These are phyloP conservation scores for Origma solitaria DNA, from an alignment of 2,113 vertebrate genomes.

Conservation along the genomic window DNA sequence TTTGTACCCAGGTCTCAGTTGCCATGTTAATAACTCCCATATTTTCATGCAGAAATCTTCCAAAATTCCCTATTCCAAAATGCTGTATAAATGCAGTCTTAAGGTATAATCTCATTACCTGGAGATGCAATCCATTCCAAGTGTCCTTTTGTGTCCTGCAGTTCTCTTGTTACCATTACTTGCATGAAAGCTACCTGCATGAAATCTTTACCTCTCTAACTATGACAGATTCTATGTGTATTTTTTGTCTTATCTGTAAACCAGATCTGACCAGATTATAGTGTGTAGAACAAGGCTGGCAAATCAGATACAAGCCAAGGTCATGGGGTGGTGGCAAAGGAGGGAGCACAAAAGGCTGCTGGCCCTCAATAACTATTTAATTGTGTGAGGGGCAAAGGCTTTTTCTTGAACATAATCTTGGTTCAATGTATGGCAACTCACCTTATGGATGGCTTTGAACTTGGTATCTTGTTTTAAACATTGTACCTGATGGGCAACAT, in stretches of 20 bases:
- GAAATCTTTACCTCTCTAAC: background rate
- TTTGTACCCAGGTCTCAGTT: background rate
- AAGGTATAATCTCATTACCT: background rate
- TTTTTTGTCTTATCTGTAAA: background rate
- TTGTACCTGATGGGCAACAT: background rate
- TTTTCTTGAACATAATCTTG: background rate
- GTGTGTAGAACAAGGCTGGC: background rate
- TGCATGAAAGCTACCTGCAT: constrained; percentile 19
- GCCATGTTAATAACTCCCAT: background rate
- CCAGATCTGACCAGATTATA: background rate
- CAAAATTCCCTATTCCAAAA: background rate
- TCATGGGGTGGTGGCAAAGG: background rate
- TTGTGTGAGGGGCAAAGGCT: background rate
- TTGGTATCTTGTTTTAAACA: background rate
- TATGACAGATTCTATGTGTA: background rate
- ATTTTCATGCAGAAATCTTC: background rate
- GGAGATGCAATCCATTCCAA: background rate
- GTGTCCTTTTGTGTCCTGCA: background rate
- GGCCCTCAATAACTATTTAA: background rate
- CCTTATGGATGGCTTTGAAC: background rate
- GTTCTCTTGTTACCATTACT: background rate
- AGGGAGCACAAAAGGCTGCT: background rate
- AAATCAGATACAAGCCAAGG: background rate
- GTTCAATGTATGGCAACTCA: background rate
- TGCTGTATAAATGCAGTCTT: background rate